phyloP scores from a whole-genome alignment of 2,797 vertebrate genomes.

The Xerus rutilus region DNA sequence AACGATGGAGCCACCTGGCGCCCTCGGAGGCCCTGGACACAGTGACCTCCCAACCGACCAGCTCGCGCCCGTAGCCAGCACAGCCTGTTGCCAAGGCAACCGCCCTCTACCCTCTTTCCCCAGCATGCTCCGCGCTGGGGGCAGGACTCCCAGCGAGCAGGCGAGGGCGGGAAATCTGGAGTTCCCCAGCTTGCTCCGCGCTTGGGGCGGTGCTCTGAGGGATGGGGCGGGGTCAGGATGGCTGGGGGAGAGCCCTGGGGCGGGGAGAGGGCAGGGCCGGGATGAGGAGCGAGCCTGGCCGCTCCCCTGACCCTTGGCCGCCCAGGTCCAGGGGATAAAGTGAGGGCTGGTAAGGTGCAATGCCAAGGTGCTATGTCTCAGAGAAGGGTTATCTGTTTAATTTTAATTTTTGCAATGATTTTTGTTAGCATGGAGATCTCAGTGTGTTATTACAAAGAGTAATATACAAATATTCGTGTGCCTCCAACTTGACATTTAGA shows the following conservation, averaged over 20 bases:
- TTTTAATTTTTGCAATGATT: neutral
- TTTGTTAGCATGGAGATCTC: neutral
- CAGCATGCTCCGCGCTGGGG: neutral
- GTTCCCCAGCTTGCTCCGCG: neutral
- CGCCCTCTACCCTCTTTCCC: neutral
- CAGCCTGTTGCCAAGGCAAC: neutral
- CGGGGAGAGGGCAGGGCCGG: neutral
- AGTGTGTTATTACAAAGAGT: neutral
- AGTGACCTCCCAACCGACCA: neutral
- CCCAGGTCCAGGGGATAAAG: fast-evolving
- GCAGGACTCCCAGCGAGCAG: fast-evolving
- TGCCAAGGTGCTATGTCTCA: no score
- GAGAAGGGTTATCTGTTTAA: neutral
- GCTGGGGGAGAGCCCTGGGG: fast-evolving
- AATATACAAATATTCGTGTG: neutral
- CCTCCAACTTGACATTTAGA: neutral
- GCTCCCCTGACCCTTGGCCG: fast-evolving
- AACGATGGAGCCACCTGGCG: no score
- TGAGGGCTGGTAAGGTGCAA: fast-evolving
- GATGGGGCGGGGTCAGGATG: neutral
- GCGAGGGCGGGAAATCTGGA: fast-evolving
- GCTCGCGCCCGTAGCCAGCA: fast-evolving
- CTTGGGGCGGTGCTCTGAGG: neutral
- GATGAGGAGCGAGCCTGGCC: fast-evolving
- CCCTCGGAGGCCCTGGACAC: neutral